Evolutionary conservation across 2,113 vertebrate species (phyloP).

Genomic region (Myiozetetes cayanensis): DNA sequence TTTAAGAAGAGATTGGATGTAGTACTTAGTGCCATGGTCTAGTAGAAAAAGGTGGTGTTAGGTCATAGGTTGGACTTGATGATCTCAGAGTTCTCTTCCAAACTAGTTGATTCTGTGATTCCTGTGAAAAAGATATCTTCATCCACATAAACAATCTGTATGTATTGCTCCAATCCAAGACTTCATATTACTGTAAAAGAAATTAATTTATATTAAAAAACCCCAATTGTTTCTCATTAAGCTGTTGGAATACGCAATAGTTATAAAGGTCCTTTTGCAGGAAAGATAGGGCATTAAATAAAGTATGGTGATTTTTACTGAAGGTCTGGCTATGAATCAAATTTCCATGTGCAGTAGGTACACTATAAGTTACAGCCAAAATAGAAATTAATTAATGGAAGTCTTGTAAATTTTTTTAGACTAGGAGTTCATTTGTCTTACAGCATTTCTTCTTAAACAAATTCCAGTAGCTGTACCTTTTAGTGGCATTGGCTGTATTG

Average conservation of each 20-base stretch:
- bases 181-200: not conserved
- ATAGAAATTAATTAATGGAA: not conserved
- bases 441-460: not conserved
- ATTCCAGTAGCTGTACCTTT: not conserved
- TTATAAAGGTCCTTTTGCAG: not conserved
- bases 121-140: not conserved
- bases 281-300: not conserved
- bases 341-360: not conserved
- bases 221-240: not conserved
- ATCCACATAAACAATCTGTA: not conserved
- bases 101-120: no score
- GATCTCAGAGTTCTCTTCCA: no score
- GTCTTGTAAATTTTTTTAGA: not conserved
- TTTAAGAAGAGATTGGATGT: no score
- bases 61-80: no score
- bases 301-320: not conserved
- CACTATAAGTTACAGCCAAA: not conserved
- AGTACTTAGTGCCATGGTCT: no score
- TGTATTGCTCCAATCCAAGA: not conserved
- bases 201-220: not conserved
- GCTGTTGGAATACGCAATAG: not conserved
- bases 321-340: not conserved
- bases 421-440: not conserved
- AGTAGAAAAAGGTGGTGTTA: no score
- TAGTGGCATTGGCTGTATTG: not conserved